Evolutionary conservation across 1,140 invertebrate species (phyloP).

Genomic region (Pinna nobilis): DNA sequence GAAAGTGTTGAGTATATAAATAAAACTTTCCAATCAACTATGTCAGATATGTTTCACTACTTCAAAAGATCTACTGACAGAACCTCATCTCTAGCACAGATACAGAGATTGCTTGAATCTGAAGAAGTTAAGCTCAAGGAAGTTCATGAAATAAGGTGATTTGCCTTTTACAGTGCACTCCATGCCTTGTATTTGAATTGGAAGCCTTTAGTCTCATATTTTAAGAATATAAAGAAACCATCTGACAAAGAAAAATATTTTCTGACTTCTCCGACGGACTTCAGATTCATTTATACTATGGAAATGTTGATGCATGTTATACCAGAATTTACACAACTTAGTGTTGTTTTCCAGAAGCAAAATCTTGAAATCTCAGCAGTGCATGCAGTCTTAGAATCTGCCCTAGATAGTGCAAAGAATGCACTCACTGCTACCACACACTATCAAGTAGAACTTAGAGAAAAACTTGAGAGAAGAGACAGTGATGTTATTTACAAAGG

Average conservation of each 20-base stretch:
- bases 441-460: too few species aligned
- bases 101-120: not conserved
- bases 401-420: too few species aligned
- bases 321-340: constrained; percentile 30
- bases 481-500: too few species aligned
- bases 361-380: constrained; percentile 36
- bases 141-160: constrained; percentile 14
- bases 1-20: not conserved
- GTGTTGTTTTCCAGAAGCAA: constrained; percentile 31
- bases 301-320: constrained; percentile 45
- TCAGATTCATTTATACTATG: constrained; percentile 27
- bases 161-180: constrained; percentile 32
- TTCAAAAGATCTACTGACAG: not conserved
- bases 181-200: constrained; percentile 1
- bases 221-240: constrained; percentile 22
- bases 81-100: not conserved
- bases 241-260: constrained; percentile 4
- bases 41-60: constrained; percentile 6
- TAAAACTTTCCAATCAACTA: constrained; percentile 9
- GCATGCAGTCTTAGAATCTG: too few species aligned
- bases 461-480: too few species aligned
- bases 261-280: constrained; percentile 15
- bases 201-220: constrained; percentile 25
- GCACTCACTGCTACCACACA: too few species aligned
- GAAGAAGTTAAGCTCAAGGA: constrained; percentile 1